These are phyloP conservation scores for Dilophus febrilis DNA, from an alignment of 2,888 invertebrate species.

Conservation along the genomic window DNA sequence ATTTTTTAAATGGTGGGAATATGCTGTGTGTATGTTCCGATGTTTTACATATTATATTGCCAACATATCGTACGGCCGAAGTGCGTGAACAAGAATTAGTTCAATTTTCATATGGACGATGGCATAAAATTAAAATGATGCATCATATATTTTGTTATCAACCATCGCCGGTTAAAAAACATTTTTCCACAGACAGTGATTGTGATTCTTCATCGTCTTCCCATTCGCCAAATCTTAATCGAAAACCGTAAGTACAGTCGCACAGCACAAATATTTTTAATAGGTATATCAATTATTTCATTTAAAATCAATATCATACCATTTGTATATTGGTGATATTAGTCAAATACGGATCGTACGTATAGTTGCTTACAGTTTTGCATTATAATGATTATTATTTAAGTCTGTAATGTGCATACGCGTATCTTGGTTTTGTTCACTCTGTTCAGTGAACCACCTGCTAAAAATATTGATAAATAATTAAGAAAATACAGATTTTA, in stretches of 20 bases:
- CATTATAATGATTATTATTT: no score
- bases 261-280: no score
- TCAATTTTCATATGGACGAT: constrained; percentile 65
- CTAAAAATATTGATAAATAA: no score
- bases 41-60: constrained; percentile 55
- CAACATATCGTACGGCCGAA: constrained; percentile 71
- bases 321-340: no score
- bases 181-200: constrained; percentile 62
- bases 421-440: no score
- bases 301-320: no score
- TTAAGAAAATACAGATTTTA: no score
- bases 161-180: constrained; percentile 65
- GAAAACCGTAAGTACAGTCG: constrained; percentile 27
- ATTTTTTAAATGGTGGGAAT: constrained; percentile 54
- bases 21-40: constrained; percentile 67
- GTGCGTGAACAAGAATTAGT: constrained; percentile 71
- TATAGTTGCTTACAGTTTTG: no score
- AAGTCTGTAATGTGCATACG: no score
- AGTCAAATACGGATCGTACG: no score
- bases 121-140: constrained; percentile 71
- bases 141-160: constrained; percentile 81
- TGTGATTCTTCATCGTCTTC: constrained; percentile 28
- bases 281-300: not conserved
- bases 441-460: no score
- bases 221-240: constrained; percentile 32